Conservation (phyloP, 2,888 invertebrate species). For the Malthinus seriepunctatus region DNA sequence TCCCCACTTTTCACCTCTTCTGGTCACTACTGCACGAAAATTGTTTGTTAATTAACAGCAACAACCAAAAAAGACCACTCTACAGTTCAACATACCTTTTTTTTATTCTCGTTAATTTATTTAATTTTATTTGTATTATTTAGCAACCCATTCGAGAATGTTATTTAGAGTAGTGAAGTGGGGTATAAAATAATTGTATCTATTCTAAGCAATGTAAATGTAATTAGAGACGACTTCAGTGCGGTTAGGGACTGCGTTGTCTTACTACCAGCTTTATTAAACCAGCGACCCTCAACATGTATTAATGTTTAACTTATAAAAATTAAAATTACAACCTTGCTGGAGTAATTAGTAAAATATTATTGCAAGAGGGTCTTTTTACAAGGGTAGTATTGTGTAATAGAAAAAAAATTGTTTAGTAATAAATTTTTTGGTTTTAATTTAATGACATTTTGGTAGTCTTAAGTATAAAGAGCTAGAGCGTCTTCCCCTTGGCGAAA, state of each 20-base stretch:
- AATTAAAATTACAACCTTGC: background rate
- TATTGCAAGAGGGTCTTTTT: too few relatives aligned
- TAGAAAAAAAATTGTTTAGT: background rate
- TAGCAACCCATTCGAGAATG: slow-evolving; percentile 9
- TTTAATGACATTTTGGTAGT: slow-evolving; percentile 5
- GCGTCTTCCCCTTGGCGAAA: slow-evolving; percentile 25
- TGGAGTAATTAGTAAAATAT: too few relatives aligned
- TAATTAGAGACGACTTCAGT: slow-evolving; percentile 48
- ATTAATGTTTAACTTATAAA: background rate
- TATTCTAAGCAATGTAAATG: slow-evolving; percentile 49
- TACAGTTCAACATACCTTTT: too few relatives aligned
- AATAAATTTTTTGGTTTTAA: background rate
- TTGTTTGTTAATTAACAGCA: too few relatives aligned
- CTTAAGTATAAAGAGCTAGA: slow-evolving; percentile 1
- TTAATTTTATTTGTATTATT: too few relatives aligned
- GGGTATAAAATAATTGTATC: slow-evolving; percentile 51
- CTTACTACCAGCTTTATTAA: slow-evolving; percentile 41
- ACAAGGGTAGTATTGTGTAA: too few relatives aligned
- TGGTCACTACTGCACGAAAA: too few relatives aligned
- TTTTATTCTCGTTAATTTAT: too few relatives aligned
- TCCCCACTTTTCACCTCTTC: too few relatives aligned
- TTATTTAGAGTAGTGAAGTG: slow-evolving; percentile 21
- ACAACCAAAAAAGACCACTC: too few relatives aligned
- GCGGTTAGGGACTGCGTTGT: slow-evolving; percentile 42
- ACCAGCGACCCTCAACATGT: slow-evolving; percentile 33